Percentiles rank a stretch among this genome's conserved stretches.
phyloP scores from a whole-genome alignment of 2,113 vertebrate genomes.

The Blennius ocellaris region DNA sequence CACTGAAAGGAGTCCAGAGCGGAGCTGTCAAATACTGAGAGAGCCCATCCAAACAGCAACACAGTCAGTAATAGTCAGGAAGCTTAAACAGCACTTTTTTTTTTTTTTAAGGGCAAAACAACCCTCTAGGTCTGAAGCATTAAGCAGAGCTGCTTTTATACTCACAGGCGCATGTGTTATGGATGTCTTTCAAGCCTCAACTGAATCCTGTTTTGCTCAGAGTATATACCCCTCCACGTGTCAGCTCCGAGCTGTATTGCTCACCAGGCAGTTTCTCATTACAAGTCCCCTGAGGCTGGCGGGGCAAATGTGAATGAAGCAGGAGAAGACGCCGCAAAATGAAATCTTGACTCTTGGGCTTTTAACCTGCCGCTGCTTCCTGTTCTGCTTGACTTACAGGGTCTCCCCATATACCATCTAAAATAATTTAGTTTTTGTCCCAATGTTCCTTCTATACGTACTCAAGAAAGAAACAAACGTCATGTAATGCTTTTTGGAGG shows the following conservation, averaged over 20 bases:
- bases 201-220: slow-evolving; percentile 33
- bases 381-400: slow-evolving; percentile 23
- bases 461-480: neutral
- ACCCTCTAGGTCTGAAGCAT: neutral
- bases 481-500: neutral
- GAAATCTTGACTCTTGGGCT: slow-evolving; percentile 9
- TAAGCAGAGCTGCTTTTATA: neutral
- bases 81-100: slow-evolving; percentile 5
- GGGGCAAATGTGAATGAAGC: slow-evolving; percentile 6
- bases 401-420: neutral
- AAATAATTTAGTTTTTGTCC: neutral
- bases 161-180: neutral
- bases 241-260: slow-evolving; percentile 8
- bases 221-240: slow-evolving; percentile 49
- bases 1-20: slow-evolving; percentile 45
- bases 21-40: slow-evolving; percentile 68
- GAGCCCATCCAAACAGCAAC: slow-evolving; percentile 16
- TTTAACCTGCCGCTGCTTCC: slow-evolving; percentile 36
- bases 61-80: slow-evolving; percentile 6
- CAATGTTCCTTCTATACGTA: neutral
- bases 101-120: slow-evolving; percentile 5
- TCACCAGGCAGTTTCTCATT: slow-evolving; percentile 40
- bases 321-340: slow-evolving; percentile 18
- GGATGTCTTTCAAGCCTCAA: slow-evolving; percentile 27
- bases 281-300: slow-evolving; percentile 24